Conservation (phyloP, 2,113 vertebrate species). For the Hippotragus niger region DNA sequence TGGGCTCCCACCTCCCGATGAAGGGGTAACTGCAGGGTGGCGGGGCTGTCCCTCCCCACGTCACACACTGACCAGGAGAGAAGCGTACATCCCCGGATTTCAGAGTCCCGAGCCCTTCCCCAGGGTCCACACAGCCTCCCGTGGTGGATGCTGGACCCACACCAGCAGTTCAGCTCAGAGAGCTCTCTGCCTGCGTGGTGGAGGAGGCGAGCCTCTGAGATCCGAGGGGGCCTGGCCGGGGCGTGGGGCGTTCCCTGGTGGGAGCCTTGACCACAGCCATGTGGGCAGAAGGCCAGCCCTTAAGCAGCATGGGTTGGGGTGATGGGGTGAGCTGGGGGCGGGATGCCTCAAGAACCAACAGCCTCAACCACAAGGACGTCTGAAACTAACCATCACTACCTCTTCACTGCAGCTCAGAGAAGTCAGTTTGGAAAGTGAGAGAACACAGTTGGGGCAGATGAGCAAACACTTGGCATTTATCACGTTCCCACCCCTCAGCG, state of each 20-base stretch:
- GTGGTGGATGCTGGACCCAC: background rate
- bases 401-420: constrained; percentile 15
- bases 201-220: background rate
- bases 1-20: background rate
- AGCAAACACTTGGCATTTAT: constrained; percentile 56
- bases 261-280: background rate
- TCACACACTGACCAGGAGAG: background rate
- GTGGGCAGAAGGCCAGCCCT: background rate
- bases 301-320: background rate
- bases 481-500: background rate
- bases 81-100: background rate
- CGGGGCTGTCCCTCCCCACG: background rate
- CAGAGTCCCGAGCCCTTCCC: background rate
- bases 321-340: background rate
- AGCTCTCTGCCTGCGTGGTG: background rate
- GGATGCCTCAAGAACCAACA: background rate
- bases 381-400: background rate
- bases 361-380: background rate
- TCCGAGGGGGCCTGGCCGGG: no score
- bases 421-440: background rate
- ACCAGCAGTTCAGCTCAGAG: background rate
- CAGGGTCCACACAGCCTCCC: no score
- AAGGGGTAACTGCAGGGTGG: background rate
- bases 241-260: background rate
- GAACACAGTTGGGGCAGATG: constrained; percentile 43